Evolutionary conservation across 2,888 invertebrate species (phyloP), one percentile per base, ranked within the genome.

Genomic region (Eupithecia pulchellata): DNA sequence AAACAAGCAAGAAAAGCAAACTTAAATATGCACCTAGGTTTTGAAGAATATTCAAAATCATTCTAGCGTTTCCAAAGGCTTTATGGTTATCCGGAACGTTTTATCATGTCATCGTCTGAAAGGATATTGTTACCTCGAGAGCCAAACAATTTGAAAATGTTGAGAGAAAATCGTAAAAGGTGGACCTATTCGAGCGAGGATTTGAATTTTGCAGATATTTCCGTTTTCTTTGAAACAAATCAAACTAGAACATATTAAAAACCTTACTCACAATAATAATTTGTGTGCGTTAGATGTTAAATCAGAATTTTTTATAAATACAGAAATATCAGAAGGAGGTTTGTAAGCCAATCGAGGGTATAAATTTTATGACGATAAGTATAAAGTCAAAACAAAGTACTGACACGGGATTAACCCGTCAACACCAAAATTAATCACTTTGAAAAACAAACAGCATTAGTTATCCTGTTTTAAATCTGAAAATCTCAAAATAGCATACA

Each of bases 401-500:
- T 34, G 32, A 20, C 32, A 14, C 20, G 29, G 9, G 34, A n/a
- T 11, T 13, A 20, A 30, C 34, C 6, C 4, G 32, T 34, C 60
- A 64, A 20, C 13, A 25, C 27, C 47, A 58, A 69, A 64, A 63
- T 52, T 47, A 36, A 69, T 36, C 57, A 67, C 52, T 66, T 62
- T 58, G 30, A 34, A 29, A 52, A 67, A 64, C 64, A 67, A 69
- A 68, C 66, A 67, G 66, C 52, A 25, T 52, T 68, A 66, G 63
- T 70, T 69, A 72, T 68, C 67, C 68, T 58, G 64, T 67, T 75
- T 65, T 64, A 72, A 72, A 75, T 74, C 69, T 67, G 34, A 70
- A 34, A 68, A 70, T 75, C 75, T 64, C 67, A 72, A 75, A 77
- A 78, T 78, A 77, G 71, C 75, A 63, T 76, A 69, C 75, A 73